These are phyloP conservation scores for Sapayoa aenigma DNA, from an alignment of 2,113 vertebrate species.

Conservation along the genomic window DNA sequence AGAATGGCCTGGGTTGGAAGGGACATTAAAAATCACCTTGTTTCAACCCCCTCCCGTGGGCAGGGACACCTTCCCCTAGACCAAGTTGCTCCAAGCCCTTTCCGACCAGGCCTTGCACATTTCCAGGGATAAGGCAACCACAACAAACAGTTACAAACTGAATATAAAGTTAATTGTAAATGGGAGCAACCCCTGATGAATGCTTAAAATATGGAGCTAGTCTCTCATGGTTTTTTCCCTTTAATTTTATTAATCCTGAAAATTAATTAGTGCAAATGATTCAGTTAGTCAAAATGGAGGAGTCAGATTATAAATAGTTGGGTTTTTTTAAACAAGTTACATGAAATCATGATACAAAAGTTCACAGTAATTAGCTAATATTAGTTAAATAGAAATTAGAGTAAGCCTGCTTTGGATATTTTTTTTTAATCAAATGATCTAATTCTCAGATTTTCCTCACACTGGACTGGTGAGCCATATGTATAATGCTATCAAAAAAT, in stretches of 20 bases:
- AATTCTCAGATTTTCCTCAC: background rate
- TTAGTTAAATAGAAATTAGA: background rate
- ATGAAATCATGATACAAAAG: background rate
- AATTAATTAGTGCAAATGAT: slow-evolving; percentile 15
- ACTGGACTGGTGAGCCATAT: background rate
- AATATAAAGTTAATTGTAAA: background rate
- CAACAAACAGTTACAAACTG: background rate
- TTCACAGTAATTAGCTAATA: slow-evolving; percentile 30
- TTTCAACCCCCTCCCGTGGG: background rate
- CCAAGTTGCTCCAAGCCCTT: background rate
- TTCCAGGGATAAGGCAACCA: background rate
- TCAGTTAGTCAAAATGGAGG: slow-evolving; percentile 35
- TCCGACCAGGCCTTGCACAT: background rate
- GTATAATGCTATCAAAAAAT: background rate
- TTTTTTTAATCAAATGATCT: background rate
- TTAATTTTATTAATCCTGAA: slow-evolving; percentile 21
- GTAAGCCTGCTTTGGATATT: background rate
- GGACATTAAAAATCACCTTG: background rate
- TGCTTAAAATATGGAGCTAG: background rate
- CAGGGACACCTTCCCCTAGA: background rate
- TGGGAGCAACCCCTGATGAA: background rate
- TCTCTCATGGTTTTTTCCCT: background rate
- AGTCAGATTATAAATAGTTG: slow-evolving; percentile 12
- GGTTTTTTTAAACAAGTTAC: background rate
- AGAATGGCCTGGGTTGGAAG: background rate